phyloP scores from a whole-genome alignment of 2,797 vertebrate species.

The Monodelphis domestica region DNA sequence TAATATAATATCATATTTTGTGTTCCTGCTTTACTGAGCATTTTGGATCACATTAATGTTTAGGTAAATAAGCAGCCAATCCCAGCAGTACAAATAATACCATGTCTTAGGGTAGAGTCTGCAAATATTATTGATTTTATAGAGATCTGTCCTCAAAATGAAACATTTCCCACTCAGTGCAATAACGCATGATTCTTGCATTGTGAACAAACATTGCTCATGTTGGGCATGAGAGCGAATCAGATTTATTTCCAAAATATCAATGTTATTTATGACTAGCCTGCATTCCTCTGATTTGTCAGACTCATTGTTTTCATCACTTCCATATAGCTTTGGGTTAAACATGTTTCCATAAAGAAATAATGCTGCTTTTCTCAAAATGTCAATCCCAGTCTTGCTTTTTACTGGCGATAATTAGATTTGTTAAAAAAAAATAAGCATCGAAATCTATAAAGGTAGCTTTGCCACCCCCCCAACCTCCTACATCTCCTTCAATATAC shows the following conservation, averaged over 20 bases:
- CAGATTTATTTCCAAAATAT: constrained; percentile 36
- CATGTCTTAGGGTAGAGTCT: not conserved
- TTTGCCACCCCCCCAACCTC: constrained; percentile 36
- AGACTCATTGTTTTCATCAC: constrained; percentile 18
- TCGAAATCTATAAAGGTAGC: constrained; percentile 6
- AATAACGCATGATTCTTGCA: not conserved
- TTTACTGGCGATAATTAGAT: constrained; percentile 25
- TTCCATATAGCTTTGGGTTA: constrained; percentile 38
- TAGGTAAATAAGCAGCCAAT: constrained; percentile 67
- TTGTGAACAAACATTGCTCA: not conserved
- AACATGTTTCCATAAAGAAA: constrained; percentile 60
- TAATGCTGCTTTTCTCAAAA: not conserved
- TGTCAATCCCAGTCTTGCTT: constrained; percentile 36
- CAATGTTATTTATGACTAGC: constrained; percentile 26
- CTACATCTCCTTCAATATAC: constrained; percentile 26
- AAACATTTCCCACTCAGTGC: constrained; percentile 28
- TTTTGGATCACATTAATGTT: constrained; percentile 60
- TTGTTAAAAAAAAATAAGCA: constrained; percentile 59
- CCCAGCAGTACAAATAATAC: constrained; percentile 34
- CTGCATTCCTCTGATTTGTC: constrained; percentile 37
- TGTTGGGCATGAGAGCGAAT: not conserved
- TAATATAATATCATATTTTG: constrained; percentile 86
- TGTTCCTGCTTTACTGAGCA: constrained; percentile 80
- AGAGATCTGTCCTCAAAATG: not conserved
- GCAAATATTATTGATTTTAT: constrained; percentile 50